A percentile compares a stretch with the other conserved stretches of the same genome.
These are phyloP conservation scores for Myopa testacea DNA, from an alignment of 2,888 invertebrate genomes.

Conservation along the genomic window DNA sequence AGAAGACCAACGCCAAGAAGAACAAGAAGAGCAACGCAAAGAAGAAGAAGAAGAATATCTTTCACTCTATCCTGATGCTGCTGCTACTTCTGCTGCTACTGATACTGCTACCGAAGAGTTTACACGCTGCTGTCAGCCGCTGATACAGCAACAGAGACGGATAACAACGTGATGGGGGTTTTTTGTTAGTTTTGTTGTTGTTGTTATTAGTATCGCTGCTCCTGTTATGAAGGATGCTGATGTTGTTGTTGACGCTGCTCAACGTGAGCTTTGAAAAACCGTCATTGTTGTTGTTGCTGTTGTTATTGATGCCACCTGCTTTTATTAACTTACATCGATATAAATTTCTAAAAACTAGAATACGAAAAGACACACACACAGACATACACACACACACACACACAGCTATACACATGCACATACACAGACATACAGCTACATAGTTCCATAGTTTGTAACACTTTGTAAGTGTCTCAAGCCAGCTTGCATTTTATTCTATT, in stretches of 20 bases:
- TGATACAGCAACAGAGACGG: too few species aligned
- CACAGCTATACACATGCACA: neutral
- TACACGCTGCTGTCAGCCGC: neutral
- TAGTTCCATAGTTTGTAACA: too few species aligned
- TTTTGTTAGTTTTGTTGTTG: too few species aligned
- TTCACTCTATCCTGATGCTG: neutral
- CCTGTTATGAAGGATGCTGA: too few species aligned
- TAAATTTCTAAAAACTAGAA: neutral
- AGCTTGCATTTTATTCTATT: neutral
- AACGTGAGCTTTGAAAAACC: too few species aligned
- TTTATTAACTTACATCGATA: slow-evolving; percentile 20
- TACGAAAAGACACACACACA: neutral
- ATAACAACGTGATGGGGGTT: too few species aligned
- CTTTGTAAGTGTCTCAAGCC: neutral
- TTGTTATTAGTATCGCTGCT: too few species aligned
- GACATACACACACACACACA: neutral
- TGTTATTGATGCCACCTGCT: slow-evolving; percentile 3
- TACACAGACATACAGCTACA: neutral
- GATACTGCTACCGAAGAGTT: neutral
- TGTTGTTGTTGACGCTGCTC: too few species aligned
- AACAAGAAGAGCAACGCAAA: too few species aligned
- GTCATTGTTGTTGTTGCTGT: neutral
- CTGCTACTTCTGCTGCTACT: neutral
- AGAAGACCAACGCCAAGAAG: too few species aligned
- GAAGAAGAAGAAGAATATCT: neutral